Base-by-base conservation (phyloP, 2,797 vertebrate species). In the Hydrocynus forskahlii region DNA sequence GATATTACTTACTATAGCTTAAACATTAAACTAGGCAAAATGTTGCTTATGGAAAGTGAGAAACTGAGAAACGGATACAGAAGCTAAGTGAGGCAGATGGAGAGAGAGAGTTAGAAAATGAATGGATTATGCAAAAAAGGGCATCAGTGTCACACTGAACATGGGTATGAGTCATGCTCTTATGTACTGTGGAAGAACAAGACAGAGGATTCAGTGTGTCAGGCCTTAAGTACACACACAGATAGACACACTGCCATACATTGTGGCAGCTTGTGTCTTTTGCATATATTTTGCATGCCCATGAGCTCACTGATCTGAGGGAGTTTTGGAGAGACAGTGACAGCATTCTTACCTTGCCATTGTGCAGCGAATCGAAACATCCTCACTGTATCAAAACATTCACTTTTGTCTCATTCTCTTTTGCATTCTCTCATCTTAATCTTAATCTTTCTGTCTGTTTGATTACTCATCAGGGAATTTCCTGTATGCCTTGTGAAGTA, bases 281-380 rank as follows among this genome's bases (percentile, higher is more conserved):
- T 93, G 86, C 89, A 90, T 88, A 81, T 79, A 63, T 75, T 91
- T 92, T 90, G 78, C 89, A 92, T 91, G 77, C n/a, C 23, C 76
- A 86, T 88, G 86, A 89, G 67, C 70, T 88, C 80, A 86, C 76
- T 77, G 68, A 71, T 83, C 68, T 10, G n/a, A 35, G 73, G 68
- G 68, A 77, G 82, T 85, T 73, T 85, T 80, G 19, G 23, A 55
- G 62, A 81, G 67, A 62, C 72, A 85, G 70, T 84, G 68, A 75
- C 50, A 54, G n/a, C 59, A 76, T 66, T 85, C 52, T 74, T 40
- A 78, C 78, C 63, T 83, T 60, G 66, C 59, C 54, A 59, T 43
- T 35, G 77, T 77, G n/a, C 59, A 66, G 9, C 8, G 21, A 80
- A 78, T 21, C 68, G 60, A 66, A 80, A 80, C 13, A 45, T 43